A percentile compares a stretch with the other conserved stretches of the same genome.
Evolutionary conservation across 2,797 vertebrate species (phyloP).

Genomic region (Trematomus bernacchii): DNA sequence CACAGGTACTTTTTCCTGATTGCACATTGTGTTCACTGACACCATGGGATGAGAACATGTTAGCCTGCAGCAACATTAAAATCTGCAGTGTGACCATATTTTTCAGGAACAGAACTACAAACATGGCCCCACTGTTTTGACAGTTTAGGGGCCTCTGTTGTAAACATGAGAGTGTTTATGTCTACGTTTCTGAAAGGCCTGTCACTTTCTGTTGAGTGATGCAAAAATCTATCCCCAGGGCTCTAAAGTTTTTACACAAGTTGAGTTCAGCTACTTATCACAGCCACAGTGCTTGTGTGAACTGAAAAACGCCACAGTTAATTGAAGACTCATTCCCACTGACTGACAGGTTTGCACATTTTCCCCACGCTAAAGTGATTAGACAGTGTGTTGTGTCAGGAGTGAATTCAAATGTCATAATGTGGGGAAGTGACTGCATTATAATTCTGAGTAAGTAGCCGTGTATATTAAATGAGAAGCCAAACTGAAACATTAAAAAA

Average conservation of each 20-base stretch:
- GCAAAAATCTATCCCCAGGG: background rate
- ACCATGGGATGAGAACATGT: background rate
- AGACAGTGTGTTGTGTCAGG: slow-evolving; percentile 1
- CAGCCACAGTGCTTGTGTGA: background rate
- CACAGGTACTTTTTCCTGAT: background rate
- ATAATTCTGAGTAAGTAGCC: background rate
- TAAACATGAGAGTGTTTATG: background rate
- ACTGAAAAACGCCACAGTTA: background rate
- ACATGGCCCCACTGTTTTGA: background rate
- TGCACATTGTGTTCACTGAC: background rate
- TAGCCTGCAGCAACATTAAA: background rate
- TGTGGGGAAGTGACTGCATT: background rate
- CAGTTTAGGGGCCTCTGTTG: background rate
- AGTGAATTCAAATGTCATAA: slow-evolving; percentile 2
- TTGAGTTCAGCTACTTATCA: background rate
- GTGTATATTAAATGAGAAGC: background rate
- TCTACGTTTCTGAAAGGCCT: background rate
- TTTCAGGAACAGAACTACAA: background rate
- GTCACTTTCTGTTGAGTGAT: background rate
- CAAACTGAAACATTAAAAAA: background rate
- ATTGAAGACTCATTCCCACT: background rate
- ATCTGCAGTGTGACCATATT: background rate
- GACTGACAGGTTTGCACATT: slow-evolving; percentile 9
- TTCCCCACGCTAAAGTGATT: background rate
- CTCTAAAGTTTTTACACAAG: background rate